Base-by-base conservation (phyloP, 2,888 invertebrate species). In the Agriotes lineatus region DNA sequence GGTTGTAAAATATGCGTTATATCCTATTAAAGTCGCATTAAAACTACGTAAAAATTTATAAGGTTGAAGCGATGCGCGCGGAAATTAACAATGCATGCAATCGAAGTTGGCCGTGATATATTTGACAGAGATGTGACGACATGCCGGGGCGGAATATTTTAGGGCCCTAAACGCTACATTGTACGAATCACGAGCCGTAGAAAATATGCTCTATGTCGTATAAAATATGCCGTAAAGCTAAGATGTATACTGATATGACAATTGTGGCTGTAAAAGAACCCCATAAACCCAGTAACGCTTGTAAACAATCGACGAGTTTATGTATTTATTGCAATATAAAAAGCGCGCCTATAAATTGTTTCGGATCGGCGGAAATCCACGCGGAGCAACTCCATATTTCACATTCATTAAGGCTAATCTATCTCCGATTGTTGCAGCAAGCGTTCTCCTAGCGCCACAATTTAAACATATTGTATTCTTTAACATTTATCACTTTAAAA, bases 401-500 rank as follows among this genome's bases (percentile, higher is more conserved):
- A 69, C 60, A 69, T 69, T 73, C 71, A 69, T 71, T 71, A 71
- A 52, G 35, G 52, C 35, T 50, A 63, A 71, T 71, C 60, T 60
- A 59, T 66, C 63, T 71, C 56, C 68, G 42, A 68, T 70, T 70
- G 68, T 68, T 70, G 56, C 54, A 54, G 52, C 45, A 65, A 70
- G 44, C 56, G 20, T 68, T 67, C 59, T 56, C 48, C 68, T 66
- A 72, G 44, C 67, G 50, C 58, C 57, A 73, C 61, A 74, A 73
- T 73, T 76, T 75, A 74, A 74, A 74, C 70, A 72, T 72, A 76
- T 73, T 74, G 74, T 74, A 57, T 67, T 67, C 65, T 63, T 68
- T 68, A 72, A 71, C 74, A 75, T 76, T 76, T 74, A 76, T 76
- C 75, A 75, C 73, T 71, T 68, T 75, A 75, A 75, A 74, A 77